These are phyloP conservation scores for Hyperoodon ampullatus DNA, from an alignment of 2,113 vertebrate genomes.

Conservation along the genomic window DNA sequence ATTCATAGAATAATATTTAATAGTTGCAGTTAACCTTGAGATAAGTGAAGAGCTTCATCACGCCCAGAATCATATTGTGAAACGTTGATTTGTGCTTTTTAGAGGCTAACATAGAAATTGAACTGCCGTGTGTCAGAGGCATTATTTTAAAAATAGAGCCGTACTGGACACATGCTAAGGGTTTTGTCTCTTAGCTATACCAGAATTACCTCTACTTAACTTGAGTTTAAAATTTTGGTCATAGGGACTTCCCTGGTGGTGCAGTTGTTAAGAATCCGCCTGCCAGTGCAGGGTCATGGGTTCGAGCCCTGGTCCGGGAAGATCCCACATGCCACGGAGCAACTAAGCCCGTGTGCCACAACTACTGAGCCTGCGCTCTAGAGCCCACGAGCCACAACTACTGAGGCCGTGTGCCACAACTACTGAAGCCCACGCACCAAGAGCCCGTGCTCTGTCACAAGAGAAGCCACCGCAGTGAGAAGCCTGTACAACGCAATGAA, in stretches of 20 bases:
- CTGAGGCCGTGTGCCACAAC: too few species aligned
- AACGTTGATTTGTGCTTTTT: slow-evolving; percentile 55
- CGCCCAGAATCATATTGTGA: neutral
- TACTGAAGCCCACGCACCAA: too few species aligned
- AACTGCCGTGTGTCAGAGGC: neutral
- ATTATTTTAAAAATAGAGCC: slow-evolving; percentile 57
- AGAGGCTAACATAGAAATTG: slow-evolving; percentile 21
- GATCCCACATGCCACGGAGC: too few species aligned
- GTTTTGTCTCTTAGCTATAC: neutral
- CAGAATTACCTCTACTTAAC: slow-evolving; percentile 32
- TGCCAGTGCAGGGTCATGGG: too few species aligned
- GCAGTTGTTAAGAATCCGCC: too few species aligned
- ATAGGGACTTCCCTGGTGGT: neutral
- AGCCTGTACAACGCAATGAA: too few species aligned
- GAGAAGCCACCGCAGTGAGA: too few species aligned
- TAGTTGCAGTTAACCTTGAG: slow-evolving; percentile 33
- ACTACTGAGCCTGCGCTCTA: too few species aligned
- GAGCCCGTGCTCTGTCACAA: too few species aligned
- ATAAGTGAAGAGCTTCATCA: neutral
- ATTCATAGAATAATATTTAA: slow-evolving; percentile 42
- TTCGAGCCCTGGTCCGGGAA: too few species aligned
- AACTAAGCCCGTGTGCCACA: too few species aligned
- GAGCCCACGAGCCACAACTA: too few species aligned
- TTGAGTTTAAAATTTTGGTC: slow-evolving; percentile 12
- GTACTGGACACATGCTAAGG: neutral